Conservation (phyloP, 2,113 vertebrate genomes). For the Proteles cristata region DNA sequence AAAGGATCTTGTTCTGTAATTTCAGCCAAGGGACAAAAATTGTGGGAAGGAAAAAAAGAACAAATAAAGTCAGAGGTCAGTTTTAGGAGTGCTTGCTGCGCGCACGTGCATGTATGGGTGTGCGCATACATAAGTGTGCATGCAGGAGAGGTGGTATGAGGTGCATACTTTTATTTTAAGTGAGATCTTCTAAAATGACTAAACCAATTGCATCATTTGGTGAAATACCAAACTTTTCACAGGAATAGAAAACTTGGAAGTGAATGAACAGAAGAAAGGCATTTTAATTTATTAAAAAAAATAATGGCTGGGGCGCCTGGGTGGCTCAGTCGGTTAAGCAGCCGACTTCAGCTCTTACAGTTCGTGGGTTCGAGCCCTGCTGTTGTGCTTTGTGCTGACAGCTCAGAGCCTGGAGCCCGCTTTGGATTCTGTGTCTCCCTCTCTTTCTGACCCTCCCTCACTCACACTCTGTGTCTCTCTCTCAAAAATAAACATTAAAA, state of each 20-base stretch:
- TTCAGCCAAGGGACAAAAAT: background rate
- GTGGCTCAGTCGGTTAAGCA: too few relatives aligned
- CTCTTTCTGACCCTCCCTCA: too few relatives aligned
- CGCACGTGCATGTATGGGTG: background rate
- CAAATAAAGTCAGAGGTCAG: background rate
- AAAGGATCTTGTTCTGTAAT: constrained; percentile 18
- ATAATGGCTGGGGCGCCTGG: background rate
- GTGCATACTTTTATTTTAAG: constrained; percentile 35
- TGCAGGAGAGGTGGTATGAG: background rate
- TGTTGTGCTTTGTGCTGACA: too few relatives aligned
- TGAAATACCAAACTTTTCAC: background rate
- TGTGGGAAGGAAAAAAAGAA: background rate
- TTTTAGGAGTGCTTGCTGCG: background rate
- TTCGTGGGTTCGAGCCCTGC: too few relatives aligned
- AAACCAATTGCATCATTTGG: background rate
- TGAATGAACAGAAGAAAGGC: background rate
- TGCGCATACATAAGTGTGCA: background rate
- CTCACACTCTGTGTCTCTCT: too few relatives aligned
- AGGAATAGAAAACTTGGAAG: background rate
- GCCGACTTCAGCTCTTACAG: too few relatives aligned
- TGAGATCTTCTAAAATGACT: background rate
- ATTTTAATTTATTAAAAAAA: constrained; percentile 40
- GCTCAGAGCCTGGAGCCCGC: too few relatives aligned
- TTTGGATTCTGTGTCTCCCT: too few relatives aligned
- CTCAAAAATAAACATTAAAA: too few relatives aligned